Evolutionary conservation across 2,888 invertebrate genomes (phyloP).

Genomic region (Dasypogon diadema): DNA sequence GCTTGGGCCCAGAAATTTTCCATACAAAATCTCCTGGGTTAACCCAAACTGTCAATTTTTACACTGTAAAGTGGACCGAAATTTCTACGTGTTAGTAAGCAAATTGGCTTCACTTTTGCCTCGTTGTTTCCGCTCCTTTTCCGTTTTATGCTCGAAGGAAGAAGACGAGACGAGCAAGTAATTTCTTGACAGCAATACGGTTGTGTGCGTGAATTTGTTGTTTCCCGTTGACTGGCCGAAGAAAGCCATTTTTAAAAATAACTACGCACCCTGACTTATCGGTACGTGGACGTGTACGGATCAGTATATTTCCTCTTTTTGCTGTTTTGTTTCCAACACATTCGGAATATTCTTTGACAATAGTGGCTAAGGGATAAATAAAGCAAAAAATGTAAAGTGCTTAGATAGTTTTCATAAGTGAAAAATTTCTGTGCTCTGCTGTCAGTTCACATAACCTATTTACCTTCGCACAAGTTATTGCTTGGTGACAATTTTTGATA

Average conservation of each 20-base stretch:
- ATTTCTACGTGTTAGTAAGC: no score
- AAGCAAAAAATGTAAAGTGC: neutral
- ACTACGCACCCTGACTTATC: conserved; percentile 61
- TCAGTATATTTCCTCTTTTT: conserved; percentile 30
- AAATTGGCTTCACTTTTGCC: no score
- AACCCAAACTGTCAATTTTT: no score
- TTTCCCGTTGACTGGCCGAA: neutral
- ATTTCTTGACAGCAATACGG: no score
- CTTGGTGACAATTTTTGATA: conserved; percentile 30
- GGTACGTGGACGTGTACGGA: conserved; percentile 58
- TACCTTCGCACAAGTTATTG: conserved; percentile 9
- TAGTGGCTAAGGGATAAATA: conserved; percentile 7
- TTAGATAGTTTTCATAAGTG: conserved; percentile 21
- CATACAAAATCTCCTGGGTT: no score
- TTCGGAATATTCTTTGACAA: neutral
- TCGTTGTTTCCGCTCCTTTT: no score
- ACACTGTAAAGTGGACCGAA: no score
- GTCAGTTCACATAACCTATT: conserved; percentile 46
- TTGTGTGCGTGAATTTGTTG: no score
- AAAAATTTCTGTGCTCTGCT: conserved; percentile 24
- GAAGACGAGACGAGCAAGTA: no score
- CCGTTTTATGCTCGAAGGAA: no score
- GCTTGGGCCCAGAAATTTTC: no score
- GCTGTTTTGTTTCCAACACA: conserved; percentile 7
- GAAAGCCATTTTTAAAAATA: conserved; percentile 61